Conservation (phyloP, 2,797 vertebrate species). For the Salarias fasciatus region DNA sequence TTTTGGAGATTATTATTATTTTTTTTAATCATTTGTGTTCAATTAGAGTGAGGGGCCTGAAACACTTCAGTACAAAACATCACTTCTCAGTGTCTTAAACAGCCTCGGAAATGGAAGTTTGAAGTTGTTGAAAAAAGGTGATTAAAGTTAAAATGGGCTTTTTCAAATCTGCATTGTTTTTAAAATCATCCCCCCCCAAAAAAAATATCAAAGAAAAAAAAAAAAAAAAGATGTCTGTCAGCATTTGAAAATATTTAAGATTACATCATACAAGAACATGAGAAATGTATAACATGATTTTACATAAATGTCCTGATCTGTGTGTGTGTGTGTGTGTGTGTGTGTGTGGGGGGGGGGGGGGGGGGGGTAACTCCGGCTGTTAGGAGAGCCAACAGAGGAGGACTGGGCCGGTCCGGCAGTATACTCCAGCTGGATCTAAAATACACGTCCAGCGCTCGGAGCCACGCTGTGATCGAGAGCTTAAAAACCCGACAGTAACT, state of each 20-base stretch:
- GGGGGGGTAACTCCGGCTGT: not conserved
- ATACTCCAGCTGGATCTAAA: too few species aligned
- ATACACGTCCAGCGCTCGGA: too few species aligned
- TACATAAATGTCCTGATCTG: conserved; percentile 49
- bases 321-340: too few species aligned
- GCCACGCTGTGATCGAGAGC: too few species aligned
- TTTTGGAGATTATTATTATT: conserved; percentile 13
- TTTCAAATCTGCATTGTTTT: conserved; percentile 23
- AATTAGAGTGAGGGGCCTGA: conserved; percentile 4
- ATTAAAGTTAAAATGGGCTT: conserved; percentile 25
- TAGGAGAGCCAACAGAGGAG: too few species aligned
- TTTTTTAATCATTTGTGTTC: conserved; percentile 2
- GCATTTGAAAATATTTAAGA: conserved; percentile 48
- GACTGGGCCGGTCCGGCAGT: too few species aligned
- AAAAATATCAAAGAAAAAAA: conserved; percentile 27
- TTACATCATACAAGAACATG: conserved; percentile 59
- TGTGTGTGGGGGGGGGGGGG: not conserved
- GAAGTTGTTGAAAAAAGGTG: conserved; percentile 9
- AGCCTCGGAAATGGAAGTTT: conserved; percentile 1
- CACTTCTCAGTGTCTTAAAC: conserved; percentile 11
- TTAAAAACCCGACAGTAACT: too few species aligned
- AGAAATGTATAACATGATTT: conserved; percentile 48
- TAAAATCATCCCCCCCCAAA: conserved; percentile 36
- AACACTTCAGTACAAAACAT: conserved; percentile 16
- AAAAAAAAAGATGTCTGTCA: conserved; percentile 28